Percentiles rank a stretch among this genome's conserved stretches.
Conservation (phyloP, 2,888 invertebrate genomes). For the Lochmaea crataegi region DNA sequence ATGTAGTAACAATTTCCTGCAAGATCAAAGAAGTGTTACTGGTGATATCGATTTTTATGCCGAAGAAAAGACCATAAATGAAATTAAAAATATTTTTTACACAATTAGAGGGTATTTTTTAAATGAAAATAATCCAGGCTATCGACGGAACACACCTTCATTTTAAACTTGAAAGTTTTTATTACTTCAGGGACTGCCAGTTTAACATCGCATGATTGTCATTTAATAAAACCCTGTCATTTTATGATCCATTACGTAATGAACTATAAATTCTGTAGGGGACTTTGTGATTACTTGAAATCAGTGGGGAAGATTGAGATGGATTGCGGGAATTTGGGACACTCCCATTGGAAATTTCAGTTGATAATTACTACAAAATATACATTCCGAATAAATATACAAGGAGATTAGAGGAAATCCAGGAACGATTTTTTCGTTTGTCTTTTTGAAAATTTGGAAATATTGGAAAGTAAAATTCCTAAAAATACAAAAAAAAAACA, state of each 20-base stretch:
- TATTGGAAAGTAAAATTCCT: no score
- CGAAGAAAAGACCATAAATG: no score
- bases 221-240: constrained; percentile 37
- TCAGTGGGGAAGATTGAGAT: constrained; percentile 14
- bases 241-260: constrained; percentile 43
- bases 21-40: no score
- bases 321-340: constrained; percentile 4
- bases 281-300: constrained; percentile 17
- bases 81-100: no score
- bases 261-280: constrained; percentile 26
- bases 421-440: no score
- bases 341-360: background rate
- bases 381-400: background rate
- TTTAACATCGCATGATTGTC: constrained; percentile 37
- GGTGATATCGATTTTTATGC: no score
- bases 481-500: no score
- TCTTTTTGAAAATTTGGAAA: no score
- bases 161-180: constrained; percentile 28
- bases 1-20: no score
- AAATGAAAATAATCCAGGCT: background rate
- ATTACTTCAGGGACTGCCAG: constrained; percentile 34
- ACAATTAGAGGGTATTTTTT: background rate
- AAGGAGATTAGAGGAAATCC: background rate
- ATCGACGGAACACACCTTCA: background rate
- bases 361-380: background rate